phyloP scores from a whole-genome alignment of 2,888 invertebrate genomes.

The Diplazon laetatorius region DNA sequence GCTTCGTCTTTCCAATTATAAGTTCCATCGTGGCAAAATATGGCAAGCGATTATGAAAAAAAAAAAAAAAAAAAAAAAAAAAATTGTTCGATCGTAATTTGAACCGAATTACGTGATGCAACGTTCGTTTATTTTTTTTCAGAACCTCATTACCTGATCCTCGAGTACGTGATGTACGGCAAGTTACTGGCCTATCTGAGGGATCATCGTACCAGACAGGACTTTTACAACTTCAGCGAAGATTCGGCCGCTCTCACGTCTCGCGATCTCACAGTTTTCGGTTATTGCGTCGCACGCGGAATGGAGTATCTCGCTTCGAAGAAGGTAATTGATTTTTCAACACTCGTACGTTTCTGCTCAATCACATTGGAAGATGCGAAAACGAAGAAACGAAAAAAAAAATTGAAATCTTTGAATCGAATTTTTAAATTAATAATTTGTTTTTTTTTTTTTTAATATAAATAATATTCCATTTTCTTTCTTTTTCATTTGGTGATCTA shows the following conservation, averaged over 20 bases:
- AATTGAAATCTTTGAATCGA: too few species aligned
- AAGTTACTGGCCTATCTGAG: slow-evolving; percentile 90
- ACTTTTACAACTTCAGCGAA: slow-evolving; percentile 87
- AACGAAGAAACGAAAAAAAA: not conserved
- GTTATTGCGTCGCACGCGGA: slow-evolving; percentile 91
- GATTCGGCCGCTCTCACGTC: slow-evolving; percentile 87
- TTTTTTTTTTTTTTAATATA: too few species aligned
- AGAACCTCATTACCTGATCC: slow-evolving; percentile 92
- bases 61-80: too few species aligned
- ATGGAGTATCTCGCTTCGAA: slow-evolving; percentile 93
- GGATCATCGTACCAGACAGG: slow-evolving; percentile 84
- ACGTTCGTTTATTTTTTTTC: slow-evolving; percentile 74
- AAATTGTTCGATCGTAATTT: not conserved
- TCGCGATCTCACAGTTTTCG: slow-evolving; percentile 90
- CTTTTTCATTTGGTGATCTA: too few species aligned
- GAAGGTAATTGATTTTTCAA: slow-evolving; percentile 85
- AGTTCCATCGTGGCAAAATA: too few species aligned
- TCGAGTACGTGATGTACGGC: slow-evolving; percentile 94
- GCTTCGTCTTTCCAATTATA: not conserved
- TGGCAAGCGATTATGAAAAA: too few species aligned
- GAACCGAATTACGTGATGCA: slow-evolving; percentile 10
- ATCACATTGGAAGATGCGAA: not conserved
- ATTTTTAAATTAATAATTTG: too few species aligned
- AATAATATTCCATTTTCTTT: too few species aligned
- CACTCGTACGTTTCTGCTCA: not conserved